Conservation (phyloP, 2,888 invertebrate genomes). For the Patella caerulea region DNA sequence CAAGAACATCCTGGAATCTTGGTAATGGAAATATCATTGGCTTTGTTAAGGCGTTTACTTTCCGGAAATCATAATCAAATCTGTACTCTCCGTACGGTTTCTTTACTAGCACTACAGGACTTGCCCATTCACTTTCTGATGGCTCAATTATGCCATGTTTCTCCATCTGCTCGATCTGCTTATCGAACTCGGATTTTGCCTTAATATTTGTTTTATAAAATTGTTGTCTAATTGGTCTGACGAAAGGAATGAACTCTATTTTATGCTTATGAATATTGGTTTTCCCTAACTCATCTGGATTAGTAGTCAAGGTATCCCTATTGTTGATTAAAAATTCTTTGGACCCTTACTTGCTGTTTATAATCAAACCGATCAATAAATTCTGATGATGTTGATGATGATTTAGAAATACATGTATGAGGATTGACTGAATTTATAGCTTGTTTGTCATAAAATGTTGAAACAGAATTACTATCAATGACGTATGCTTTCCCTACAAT, state of each 20-base stretch:
- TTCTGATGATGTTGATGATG: background rate
- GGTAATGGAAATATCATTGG: too few species aligned
- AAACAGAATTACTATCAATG: background rate
- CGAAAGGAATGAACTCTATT: conserved; percentile 35
- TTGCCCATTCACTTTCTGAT: too few species aligned
- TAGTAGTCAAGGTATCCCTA: conserved; percentile 24
- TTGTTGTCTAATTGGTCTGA: conserved; percentile 26
- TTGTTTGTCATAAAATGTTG: background rate
- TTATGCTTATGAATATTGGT: conserved; percentile 35
- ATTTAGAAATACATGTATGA: background rate
- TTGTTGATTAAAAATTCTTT: background rate
- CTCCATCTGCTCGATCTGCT: too few species aligned
- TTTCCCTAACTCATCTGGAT: conserved; percentile 30
- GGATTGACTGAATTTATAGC: background rate
- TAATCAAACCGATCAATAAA: conserved; percentile 3
- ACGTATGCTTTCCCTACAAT: conserved; percentile 30
- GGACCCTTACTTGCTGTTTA: conserved; percentile 10
- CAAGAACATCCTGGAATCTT: too few species aligned
- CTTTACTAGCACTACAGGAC: too few species aligned
- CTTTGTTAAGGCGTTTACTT: too few species aligned
- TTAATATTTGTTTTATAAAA: conserved; percentile 26
- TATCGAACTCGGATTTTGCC: background rate
- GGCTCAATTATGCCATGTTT: too few species aligned
- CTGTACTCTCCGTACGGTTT: too few species aligned
- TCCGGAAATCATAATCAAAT: too few species aligned